Conservation (phyloP, 2,797 vertebrate species). For the Pitangus sulphuratus region DNA sequence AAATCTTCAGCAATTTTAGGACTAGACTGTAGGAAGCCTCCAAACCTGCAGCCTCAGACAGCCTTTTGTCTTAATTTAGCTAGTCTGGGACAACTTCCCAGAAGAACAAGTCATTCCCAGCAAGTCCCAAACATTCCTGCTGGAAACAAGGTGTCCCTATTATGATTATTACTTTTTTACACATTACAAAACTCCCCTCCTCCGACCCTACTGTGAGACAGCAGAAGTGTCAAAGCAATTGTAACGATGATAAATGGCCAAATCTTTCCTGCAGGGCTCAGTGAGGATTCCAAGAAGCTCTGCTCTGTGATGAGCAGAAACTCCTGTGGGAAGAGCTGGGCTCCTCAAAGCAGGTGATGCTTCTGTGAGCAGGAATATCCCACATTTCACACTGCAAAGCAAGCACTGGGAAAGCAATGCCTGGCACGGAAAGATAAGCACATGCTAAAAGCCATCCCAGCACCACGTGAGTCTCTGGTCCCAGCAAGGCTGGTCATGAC, state of each 20-base stretch:
- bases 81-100: neutral
- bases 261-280: neutral
- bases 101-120: conserved; percentile 6
- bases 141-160: neutral
- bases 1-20: neutral
- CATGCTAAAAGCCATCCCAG: neutral
- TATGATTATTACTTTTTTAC: neutral
- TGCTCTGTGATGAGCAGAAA: neutral
- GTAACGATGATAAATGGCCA: neutral
- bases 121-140: neutral
- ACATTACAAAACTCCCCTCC: neutral
- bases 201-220: neutral
- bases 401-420: neutral
- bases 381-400: neutral
- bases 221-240: neutral
- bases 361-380: neutral
- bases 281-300: neutral
- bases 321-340: neutral
- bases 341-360: neutral
- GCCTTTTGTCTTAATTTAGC: conserved; percentile 15
- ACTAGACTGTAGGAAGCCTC: neutral
- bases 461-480: neutral
- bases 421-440: neutral
- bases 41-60: neutral
- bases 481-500: fast-evolving